Evolutionary conservation across 2,113 vertebrate genomes (phyloP), one percentile per base, ranked within the genome.

Genomic region (Hepsetus odoe): DNA sequence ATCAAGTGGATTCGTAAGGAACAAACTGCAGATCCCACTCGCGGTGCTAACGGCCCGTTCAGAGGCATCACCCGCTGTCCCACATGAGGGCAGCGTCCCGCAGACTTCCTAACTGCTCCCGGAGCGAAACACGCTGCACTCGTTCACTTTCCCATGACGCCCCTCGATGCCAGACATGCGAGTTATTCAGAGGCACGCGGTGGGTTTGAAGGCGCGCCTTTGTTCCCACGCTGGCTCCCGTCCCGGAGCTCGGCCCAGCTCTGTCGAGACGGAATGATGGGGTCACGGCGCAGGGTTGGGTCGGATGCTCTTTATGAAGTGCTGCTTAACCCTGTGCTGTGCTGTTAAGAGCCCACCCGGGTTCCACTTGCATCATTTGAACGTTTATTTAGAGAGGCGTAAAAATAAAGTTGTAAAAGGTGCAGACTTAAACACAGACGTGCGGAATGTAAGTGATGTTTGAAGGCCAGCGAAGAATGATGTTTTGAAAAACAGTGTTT

Each of bases 131-230:
- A 13, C 26, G 62, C 28, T 33, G 42, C 65, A 10, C 55, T 51
- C n/a, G 62, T 53, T 32, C 58, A 46, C 70, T 62, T 28, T 46
- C 75, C 76, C 87, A 91, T 82, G 72, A 77, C 38, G 56, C 76
- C 66, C 75, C 59, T 85, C 38, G 73, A 38, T 74, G 64, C 64
- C 82, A 38, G 77, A 81, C 46, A 59, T 76, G 74, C 20, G 14
- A 83, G 86, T 77, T 86, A 86, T 84, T 58, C 68, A 30, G 68
- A 75, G 56, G 58, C 44, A 40, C 80, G 82, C 65, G 62, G 42
- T 5, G 55, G 22, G 59, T 81, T 84, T 90, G 84, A 86, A 86
- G 76, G 82, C 80, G 58, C 70, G 74, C 79, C 61, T 84, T 86
- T 81, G 61, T 87, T 82, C 56, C 68, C 46, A 18, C 30, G 12